Evolutionary conservation across 2,113 vertebrate species (phyloP), one percentile per base, ranked within the genome.

Genomic region (Podarcis cretensis): DNA sequence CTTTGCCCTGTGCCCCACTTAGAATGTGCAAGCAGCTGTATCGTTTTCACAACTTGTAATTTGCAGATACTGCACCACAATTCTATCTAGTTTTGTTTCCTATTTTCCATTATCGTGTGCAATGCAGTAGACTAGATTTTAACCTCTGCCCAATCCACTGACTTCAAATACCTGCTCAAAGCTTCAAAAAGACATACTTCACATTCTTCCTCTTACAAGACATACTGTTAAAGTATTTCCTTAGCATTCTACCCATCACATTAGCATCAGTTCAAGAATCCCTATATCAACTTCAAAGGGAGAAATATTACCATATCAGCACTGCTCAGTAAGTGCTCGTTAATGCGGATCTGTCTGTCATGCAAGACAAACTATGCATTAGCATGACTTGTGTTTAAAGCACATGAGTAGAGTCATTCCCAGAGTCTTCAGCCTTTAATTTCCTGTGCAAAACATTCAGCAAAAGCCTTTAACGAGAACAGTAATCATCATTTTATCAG

Each of bases 321-420:
- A 54, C 21, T 30, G 83, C 78, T 90, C 71, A 74, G 54, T 85
- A 87, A 81, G 83, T 84, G 32, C 23, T 35, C 77, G 76, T 1
- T 0, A 85, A 91, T 90, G 63, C 0, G 0, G 37, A 71, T 87
- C 84, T 32, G 48, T 35, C 73, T 40, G 9, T 40, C 23, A 0
- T 73, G 4, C 66, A 71, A 69, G 0, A 82, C 54, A 82, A 74
- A 0, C 65, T 75, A 40, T 13, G 57, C 71, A 40, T 71, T 66
- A 71, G 83, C 76, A 63, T 59, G 16, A 83, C 86, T 57, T 40
- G 74, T 83, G 86, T 71, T 75, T 66, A 85, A 87, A 92, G 68
- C 65, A n/a, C 83, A 81, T 21, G 54, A 76, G 2, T 78, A 74
- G 18, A 73, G 43, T 48, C 37, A 82, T 71, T n/a, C 59, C 37